These are phyloP conservation scores for Melanostigma gelatinosum DNA, from an alignment of 2,113 vertebrate species.

Conservation along the genomic window DNA sequence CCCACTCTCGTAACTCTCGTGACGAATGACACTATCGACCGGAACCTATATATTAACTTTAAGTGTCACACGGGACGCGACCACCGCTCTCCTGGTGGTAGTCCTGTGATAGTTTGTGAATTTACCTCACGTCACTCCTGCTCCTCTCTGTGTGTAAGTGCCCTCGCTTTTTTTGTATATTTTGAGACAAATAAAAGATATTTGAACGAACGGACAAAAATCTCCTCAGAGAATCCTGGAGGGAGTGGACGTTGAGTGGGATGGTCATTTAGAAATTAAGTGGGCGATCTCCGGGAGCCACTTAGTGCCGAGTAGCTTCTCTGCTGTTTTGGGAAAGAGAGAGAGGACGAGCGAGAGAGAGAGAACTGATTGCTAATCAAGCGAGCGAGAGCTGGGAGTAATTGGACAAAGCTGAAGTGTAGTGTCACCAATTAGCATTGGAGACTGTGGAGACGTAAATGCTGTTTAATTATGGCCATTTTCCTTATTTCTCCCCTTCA, in stretches of 20 bases:
- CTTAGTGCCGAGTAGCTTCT: constrained; percentile 31
- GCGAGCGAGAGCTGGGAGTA: constrained; percentile 64
- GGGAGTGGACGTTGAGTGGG: background rate
- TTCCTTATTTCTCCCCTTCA: constrained; percentile 27
- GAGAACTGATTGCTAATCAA: constrained; percentile 76
- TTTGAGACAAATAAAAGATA: background rate
- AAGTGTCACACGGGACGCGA: too few relatives aligned
- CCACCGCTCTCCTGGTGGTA: too few relatives aligned
- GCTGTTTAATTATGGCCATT: constrained; percentile 62
- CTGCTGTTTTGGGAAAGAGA: constrained; percentile 35
- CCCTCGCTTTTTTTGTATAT: too few relatives aligned
- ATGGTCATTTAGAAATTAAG: constrained; percentile 29
- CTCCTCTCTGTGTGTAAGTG: background rate
- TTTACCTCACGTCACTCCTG: too few relatives aligned
- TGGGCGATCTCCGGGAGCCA: background rate
- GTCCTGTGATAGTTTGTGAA: too few relatives aligned
- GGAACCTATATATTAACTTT: too few relatives aligned
- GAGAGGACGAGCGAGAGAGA: constrained; percentile 11
- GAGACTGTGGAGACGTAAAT: constrained; percentile 60
- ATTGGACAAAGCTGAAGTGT: constrained; percentile 71
- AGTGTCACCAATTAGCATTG: constrained; percentile 76
- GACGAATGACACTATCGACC: too few relatives aligned
- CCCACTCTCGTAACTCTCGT: too few relatives aligned
- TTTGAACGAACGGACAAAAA: background rate
- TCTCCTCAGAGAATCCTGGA: background rate